Evolutionary conservation across 2,797 vertebrate genomes (phyloP).

Genomic region (Coreius guichenoti): DNA sequence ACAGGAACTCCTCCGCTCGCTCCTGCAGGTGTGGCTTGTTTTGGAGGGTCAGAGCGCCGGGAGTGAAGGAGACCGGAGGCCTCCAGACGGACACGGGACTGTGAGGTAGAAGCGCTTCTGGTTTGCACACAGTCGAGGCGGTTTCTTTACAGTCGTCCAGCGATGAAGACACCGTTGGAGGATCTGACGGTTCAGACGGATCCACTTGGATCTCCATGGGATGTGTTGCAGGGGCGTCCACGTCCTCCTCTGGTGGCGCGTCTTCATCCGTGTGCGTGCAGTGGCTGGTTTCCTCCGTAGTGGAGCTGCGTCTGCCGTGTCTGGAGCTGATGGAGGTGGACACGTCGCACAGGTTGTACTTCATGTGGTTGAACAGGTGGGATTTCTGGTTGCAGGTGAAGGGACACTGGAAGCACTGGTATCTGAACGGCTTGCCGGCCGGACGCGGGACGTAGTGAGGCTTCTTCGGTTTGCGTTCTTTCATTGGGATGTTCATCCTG

Average conservation of each 20-base stretch:
- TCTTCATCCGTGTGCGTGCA: background rate
- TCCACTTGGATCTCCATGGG: background rate
- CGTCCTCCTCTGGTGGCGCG: background rate
- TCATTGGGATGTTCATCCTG: constrained; percentile 79
- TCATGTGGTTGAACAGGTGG: constrained; percentile 99
- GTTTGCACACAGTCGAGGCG: constrained; percentile 55
- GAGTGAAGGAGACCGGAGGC: constrained; percentile 75
- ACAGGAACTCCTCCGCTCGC: background rate
- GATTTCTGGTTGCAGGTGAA: constrained; percentile 99
- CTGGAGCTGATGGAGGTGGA: constrained; percentile 90
- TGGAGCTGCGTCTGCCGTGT: constrained; percentile 71
- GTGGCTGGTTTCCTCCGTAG: constrained; percentile 42
- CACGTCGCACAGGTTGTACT: constrained; percentile 95
- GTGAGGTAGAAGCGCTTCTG: constrained; percentile 69
- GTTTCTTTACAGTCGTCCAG: constrained; percentile 71
- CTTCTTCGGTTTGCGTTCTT: constrained; percentile 95
- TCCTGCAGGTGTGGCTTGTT: background rate
- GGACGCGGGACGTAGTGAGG: constrained; percentile 96
- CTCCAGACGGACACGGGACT: constrained; percentile 81
- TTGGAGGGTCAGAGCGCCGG: constrained; percentile 67
- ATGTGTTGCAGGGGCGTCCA: background rate
- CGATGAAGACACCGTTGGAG: constrained; percentile 84
- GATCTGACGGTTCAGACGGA: constrained; percentile 81
- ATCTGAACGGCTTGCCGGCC: constrained; percentile 94
- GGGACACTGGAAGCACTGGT: constrained; percentile 98